A percentile compares a stretch with the other conserved stretches of the same genome.
These are phyloP conservation scores for Synanthedon vespiformis DNA, from an alignment of 2,888 invertebrate species.

Conservation along the genomic window DNA sequence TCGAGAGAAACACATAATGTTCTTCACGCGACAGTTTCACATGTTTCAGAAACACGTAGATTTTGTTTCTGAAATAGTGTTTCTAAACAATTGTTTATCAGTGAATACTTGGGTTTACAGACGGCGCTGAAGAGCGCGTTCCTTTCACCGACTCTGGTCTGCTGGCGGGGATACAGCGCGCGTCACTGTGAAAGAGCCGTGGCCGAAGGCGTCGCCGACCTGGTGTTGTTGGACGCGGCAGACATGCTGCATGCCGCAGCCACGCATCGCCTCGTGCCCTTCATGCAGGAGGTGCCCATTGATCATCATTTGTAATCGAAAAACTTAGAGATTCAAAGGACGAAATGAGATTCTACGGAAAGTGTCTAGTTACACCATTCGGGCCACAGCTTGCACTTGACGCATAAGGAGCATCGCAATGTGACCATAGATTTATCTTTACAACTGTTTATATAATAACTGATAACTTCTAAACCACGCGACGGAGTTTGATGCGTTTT, in stretches of 20 bases:
- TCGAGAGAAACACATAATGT: too few species aligned
- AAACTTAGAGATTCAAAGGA: background rate
- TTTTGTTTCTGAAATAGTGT: too few species aligned
- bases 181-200: constrained; percentile 85
- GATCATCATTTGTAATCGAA: too few species aligned
- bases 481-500: too few species aligned
- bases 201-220: constrained; percentile 79
- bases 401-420: background rate
- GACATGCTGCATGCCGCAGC: constrained; percentile 77
- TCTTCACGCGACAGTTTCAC: too few species aligned
- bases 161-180: constrained; percentile 86
- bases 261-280: constrained; percentile 49
- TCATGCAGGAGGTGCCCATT: constrained; percentile 55
- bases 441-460: too few species aligned
- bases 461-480: too few species aligned
- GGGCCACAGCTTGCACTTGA: too few species aligned
- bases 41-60: too few species aligned
- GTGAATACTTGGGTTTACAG: too few species aligned
- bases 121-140: constrained; percentile 88
- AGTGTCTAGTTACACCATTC: too few species aligned
- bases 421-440: background rate
- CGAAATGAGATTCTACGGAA: background rate
- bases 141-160: constrained; percentile 83
- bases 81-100: too few species aligned
- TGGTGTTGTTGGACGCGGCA: constrained; percentile 92